Conservation (phyloP, 1,140 invertebrate genomes). For the Kradibia gibbosae region DNA sequence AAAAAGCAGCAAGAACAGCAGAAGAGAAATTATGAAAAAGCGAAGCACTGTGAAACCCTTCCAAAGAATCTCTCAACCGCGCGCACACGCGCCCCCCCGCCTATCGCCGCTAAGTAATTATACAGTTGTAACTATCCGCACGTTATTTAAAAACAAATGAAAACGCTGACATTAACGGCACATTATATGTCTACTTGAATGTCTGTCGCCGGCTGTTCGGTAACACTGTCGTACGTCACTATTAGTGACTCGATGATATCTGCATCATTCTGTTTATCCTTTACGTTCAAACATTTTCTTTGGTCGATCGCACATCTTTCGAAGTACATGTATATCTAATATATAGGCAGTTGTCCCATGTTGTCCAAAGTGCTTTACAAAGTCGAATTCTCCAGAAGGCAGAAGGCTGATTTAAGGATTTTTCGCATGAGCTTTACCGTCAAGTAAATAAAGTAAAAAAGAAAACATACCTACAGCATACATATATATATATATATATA, state of each 20-base stretch:
- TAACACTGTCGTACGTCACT: constrained; percentile 3
- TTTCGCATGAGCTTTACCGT: constrained; percentile 26
- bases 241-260: constrained; percentile 12
- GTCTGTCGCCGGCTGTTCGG: background rate
- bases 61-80: constrained; percentile 71
- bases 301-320: background rate
- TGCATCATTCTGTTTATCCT: constrained; percentile 34
- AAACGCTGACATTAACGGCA: constrained; percentile 35
- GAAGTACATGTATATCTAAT: constrained; percentile 23
- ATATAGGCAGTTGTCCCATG: constrained; percentile 9
- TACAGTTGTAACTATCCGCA: constrained; percentile 52
- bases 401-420: constrained; percentile 29
- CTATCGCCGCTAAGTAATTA: constrained; percentile 59
- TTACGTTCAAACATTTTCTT: constrained; percentile 20
- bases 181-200: constrained; percentile 21
- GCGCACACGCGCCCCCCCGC: constrained; percentile 34
- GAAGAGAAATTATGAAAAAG: constrained; percentile 45
- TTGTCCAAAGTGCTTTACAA: constrained; percentile 38
- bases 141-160: constrained; percentile 62
- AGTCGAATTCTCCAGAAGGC: constrained; percentile 28
- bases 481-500: too few species aligned
- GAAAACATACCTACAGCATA: too few species aligned
- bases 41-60: constrained; percentile 61
- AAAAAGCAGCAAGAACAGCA: constrained; percentile 27
- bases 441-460: constrained; percentile 15